Percentiles rank a stretch among this genome's conserved stretches.
phyloP scores from a whole-genome alignment of 1,140 invertebrate genomes.

The Drosophila cardini region DNA sequence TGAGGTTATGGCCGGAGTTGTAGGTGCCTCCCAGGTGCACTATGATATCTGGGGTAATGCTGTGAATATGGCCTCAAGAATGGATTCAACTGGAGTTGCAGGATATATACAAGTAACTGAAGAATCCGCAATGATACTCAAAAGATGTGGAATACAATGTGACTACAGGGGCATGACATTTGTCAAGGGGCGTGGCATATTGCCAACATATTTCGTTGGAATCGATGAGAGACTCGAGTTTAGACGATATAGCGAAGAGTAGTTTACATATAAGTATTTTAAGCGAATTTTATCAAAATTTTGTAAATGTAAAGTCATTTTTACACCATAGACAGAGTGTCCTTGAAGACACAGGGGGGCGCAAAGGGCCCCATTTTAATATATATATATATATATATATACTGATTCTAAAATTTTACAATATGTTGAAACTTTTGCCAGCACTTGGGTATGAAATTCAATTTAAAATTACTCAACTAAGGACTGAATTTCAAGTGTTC shows the following conservation, averaged over 20 bases:
- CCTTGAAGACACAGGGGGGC: too few relatives aligned
- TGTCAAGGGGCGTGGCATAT: slow-evolving; percentile 34
- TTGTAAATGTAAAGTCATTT: too few relatives aligned
- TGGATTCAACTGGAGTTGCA: slow-evolving; percentile 92
- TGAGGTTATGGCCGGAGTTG: slow-evolving; percentile 94
- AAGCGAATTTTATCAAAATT: too few relatives aligned
- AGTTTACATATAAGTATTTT: not conserved
- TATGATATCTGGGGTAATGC: slow-evolving; percentile 96
- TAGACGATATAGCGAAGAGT: not conserved
- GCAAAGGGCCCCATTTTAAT: too few relatives aligned
- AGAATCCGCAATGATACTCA: slow-evolving; percentile 89
- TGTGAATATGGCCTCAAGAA: slow-evolving; percentile 96
- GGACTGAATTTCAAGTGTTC: too few relatives aligned
- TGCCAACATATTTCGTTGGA: slow-evolving; percentile 41
- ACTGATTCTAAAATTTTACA: too few relatives aligned
- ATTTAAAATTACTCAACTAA: too few relatives aligned
- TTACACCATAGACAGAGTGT: too few relatives aligned
- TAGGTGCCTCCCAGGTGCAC: slow-evolving; percentile 94
- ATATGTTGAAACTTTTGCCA: too few relatives aligned
- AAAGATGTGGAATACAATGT: slow-evolving; percentile 58
- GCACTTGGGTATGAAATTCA: too few relatives aligned
- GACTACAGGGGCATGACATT: slow-evolving; percentile 37
- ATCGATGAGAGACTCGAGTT: slow-evolving; percentile 18
- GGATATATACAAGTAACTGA: slow-evolving; percentile 92
- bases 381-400: too few relatives aligned